Evolutionary conservation across 37 sponge, comb jelly and placozoan genomes (phyloP), one percentile per base, ranked within the genome.

Genomic region (Mnemiopsis leidyi): DNA sequence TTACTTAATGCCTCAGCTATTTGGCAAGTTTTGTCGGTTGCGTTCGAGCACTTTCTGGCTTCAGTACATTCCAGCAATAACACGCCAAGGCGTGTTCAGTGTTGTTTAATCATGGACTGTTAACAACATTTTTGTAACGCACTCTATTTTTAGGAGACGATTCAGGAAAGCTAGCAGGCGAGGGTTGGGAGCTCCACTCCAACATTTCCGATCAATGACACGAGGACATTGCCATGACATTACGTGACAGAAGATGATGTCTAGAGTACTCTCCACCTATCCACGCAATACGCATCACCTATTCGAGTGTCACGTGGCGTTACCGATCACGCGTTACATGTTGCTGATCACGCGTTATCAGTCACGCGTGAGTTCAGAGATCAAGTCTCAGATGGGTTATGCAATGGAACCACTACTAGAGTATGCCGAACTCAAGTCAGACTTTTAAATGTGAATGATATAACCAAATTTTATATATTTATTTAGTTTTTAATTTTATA

Each of bases 181-280:
- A 85, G 39, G 90, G 29, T 0, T 85, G 90, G 90, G 90, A 85
- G 24, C 39, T 85, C 1, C 90, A 85, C 24, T 85, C 90, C 39
- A 85, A 85, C 61, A 23, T 85, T 23, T 85, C 90, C 23, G 90
- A 85, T 26, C 90, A 85, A 85, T 85, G 36, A 85, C 75, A 71
- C 13, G 9, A 5, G 61, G 61, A 48, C 5, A 48, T 13, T 13
- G 13, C 61, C 61, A 18, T 48, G 5, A 48, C 61, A 13, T 48
- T 13, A 48, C 61, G 61, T 48, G 61, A 48, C 5, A 5, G 9
- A 48, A 48, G 9, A 13, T 48, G 61, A 48, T 13, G 13, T 48
- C n/a, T n/a, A n/a, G n/a, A n/a, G n/a, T n/a, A n/a, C n/a, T n/a
- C n/a, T n/a, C n/a, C n/a, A n/a, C n/a, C n/a, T n/a, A n/a, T n/a